Conservation (phyloP, 2,113 vertebrate genomes). For the Zapus hudsonius region DNA sequence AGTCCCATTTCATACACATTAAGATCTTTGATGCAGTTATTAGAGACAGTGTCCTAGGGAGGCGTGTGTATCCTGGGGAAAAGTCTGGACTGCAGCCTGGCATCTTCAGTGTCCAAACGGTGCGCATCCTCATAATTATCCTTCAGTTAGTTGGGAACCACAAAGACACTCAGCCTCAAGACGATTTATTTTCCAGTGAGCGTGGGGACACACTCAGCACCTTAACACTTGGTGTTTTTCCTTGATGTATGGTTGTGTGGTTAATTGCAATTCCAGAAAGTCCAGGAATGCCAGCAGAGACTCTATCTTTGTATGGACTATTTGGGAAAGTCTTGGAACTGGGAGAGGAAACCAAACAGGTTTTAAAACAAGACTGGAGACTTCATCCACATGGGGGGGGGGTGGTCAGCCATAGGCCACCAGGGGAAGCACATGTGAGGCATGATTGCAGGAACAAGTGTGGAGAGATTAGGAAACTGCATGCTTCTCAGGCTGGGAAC, state of each 20-base stretch:
- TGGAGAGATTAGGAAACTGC: neutral
- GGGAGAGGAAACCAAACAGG: neutral
- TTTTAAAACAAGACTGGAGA: neutral
- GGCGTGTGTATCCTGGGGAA: neutral
- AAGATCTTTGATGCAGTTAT: neutral
- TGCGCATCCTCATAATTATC: neutral
- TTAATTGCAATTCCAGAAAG: neutral
- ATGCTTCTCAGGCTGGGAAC: neutral
- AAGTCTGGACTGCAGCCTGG: neutral
- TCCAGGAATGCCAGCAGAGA: neutral
- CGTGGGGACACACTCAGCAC: neutral
- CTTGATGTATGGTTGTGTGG: neutral
- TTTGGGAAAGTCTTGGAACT: neutral
- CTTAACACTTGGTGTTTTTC: conserved; percentile 28
- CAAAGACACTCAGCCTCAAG: neutral
- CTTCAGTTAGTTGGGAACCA: neutral
- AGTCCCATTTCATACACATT: neutral
- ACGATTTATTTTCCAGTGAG: neutral
- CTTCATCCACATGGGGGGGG: neutral
- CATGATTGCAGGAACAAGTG: neutral
- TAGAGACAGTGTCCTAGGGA: neutral
- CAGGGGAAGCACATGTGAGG: neutral
- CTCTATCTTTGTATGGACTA: neutral
- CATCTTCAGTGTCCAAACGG: neutral
- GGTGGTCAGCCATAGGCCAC: neutral